Percentiles rank a stretch among this genome's conserved stretches.
Conservation (phyloP, 2,113 vertebrate genomes). For the Geococcyx californianus region DNA sequence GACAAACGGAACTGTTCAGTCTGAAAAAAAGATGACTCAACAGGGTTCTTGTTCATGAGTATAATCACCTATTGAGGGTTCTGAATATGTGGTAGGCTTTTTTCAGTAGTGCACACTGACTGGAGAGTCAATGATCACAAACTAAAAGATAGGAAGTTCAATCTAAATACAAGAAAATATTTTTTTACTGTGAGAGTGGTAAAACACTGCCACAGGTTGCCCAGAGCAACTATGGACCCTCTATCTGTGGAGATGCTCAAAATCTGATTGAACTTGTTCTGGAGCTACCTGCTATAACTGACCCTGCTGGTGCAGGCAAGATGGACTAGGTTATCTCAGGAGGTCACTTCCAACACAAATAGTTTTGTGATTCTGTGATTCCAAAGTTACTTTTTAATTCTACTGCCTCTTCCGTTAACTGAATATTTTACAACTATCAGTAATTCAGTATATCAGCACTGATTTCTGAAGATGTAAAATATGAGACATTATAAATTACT, state of each 20-base stretch:
- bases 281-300: too few relatives aligned
- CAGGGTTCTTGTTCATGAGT: background rate
- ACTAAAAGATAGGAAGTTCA: background rate
- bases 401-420: background rate
- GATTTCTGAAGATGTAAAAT: background rate
- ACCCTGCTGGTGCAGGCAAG: background rate
- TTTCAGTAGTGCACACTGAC: background rate
- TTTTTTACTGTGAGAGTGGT: background rate
- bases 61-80: background rate
- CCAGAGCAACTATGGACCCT: too few relatives aligned
- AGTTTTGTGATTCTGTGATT: background rate
- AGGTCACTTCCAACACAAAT: background rate
- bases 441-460: background rate
- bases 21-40: background rate
- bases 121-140: background rate
- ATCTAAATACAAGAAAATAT: background rate
- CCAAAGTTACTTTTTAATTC: background rate
- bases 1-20: background rate
- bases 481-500: background rate
- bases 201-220: too few relatives aligned
- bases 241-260: background rate
- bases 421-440: background rate
- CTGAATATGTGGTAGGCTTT: background rate
- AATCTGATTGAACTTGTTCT: fast-evolving
- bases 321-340: background rate